Evolutionary conservation across 2,888 invertebrate genomes (phyloP).

Genomic region (Sinotaia quadrata): DNA sequence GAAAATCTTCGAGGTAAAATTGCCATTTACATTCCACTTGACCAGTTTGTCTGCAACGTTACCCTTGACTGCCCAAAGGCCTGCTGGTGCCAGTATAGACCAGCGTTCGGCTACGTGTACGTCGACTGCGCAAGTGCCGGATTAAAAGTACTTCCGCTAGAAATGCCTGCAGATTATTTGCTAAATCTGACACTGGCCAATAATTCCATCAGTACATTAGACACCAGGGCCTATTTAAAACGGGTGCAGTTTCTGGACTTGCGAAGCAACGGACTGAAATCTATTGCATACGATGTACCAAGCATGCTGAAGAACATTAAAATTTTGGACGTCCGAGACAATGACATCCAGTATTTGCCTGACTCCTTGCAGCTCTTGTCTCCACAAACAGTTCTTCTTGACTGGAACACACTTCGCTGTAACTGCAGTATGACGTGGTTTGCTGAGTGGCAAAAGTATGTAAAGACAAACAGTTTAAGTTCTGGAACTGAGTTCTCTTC

Average conservation of each 20-base stretch:
- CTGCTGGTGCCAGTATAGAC: slow-evolving; percentile 9
- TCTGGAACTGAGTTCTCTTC: neutral
- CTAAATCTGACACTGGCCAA: neutral
- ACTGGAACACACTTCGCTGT: slow-evolving; percentile 13
- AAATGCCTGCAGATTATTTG: neutral
- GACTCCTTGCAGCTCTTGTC: slow-evolving; percentile 6
- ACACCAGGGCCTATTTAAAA: neutral
- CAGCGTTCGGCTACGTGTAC: neutral
- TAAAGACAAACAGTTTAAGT: neutral
- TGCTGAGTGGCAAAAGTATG: neutral
- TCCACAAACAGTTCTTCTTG: neutral
- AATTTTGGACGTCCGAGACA: slow-evolving; percentile 5
- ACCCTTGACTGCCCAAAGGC: slow-evolving; percentile 1
- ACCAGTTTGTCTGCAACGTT: slow-evolving; percentile 9
- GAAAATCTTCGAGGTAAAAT: neutral
- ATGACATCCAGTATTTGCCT: slow-evolving; percentile 7
- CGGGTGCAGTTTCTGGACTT: slow-evolving; percentile 1
- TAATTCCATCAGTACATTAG: neutral
- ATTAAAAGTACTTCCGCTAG: neutral
- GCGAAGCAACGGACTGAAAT: neutral
- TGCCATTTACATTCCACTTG: neutral
- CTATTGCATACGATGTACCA: neutral
- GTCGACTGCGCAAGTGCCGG: slow-evolving; percentile 3
- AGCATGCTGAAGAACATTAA: slow-evolving; percentile 4
- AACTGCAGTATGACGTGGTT: slow-evolving; percentile 13